Conservation (phyloP, 2,888 invertebrate genomes). For the Aphelenchoides bicaudatus region DNA sequence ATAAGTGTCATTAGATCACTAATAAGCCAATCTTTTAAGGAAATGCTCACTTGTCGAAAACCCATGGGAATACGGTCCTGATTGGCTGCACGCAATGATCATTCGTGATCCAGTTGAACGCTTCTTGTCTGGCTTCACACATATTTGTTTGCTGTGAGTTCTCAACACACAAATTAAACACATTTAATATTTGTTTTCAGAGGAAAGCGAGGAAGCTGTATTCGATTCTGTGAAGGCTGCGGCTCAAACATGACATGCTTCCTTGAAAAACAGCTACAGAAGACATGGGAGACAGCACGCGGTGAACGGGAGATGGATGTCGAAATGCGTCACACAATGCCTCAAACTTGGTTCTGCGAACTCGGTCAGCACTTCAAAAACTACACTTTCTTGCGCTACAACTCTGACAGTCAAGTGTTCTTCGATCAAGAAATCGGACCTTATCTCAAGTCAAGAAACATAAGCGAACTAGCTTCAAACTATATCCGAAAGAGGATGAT, state of each 20-base stretch:
- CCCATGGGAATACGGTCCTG: constrained; percentile 1
- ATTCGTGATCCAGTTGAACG: constrained; percentile 4
- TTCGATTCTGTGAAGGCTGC: constrained; percentile 12
- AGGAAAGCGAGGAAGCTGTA: no score
- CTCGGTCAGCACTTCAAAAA: background rate
- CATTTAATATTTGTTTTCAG: no score
- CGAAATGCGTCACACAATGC: background rate
- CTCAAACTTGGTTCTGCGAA: constrained; percentile 9
- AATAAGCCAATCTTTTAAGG: no score
- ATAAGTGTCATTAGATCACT: no score
- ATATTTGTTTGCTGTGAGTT: constrained; percentile 7
- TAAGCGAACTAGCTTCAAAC: background rate
- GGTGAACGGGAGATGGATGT: background rate
- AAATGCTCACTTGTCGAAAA: no score
- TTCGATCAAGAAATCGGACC: background rate
- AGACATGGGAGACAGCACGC: background rate
- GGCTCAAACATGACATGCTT: constrained; percentile 16
- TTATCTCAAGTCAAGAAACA: background rate
- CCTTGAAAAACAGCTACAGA: constrained; percentile 1
- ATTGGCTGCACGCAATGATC: constrained; percentile 3
- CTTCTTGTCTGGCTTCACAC: constrained; percentile 7
- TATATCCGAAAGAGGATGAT: background rate
- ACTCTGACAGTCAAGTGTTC: background rate
- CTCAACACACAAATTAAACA: background rate
- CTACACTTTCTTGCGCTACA: constrained; percentile 7